These are phyloP conservation scores for Chascanopsetta lugubris DNA, from an alignment of 2,113 vertebrate genomes.

Conservation along the genomic window DNA sequence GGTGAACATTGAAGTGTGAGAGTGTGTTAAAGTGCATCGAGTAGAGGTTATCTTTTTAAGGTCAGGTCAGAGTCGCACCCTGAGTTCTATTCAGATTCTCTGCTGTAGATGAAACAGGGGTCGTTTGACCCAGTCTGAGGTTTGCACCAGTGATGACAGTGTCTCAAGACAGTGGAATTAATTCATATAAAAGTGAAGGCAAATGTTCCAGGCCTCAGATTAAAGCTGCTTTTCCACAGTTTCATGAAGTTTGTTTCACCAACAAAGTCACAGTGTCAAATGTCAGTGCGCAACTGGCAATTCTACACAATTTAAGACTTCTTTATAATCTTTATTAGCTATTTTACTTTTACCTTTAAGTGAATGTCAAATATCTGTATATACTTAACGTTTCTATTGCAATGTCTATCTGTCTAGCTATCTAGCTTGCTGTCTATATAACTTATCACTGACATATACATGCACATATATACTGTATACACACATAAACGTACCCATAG, in stretches of 20 bases:
- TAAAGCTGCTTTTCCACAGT: background rate
- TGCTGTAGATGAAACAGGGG: slow-evolving; percentile 57
- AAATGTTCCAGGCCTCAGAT: slow-evolving; percentile 11
- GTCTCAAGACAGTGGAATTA: slow-evolving; percentile 40
- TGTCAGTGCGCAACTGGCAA: too few species aligned
- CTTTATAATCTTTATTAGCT: too few species aligned
- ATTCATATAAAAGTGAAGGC: slow-evolving; percentile 33
- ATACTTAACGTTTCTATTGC: too few species aligned
- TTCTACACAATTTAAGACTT: too few species aligned
- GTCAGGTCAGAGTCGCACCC: slow-evolving; percentile 39
- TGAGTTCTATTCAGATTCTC: slow-evolving; percentile 35
- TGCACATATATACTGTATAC: too few species aligned
- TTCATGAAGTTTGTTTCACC: background rate
- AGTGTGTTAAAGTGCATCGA: slow-evolving; percentile 47
- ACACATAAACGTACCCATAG: too few species aligned
- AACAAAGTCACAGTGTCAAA: too few species aligned
- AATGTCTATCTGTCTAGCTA: too few species aligned
- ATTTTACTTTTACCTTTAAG: too few species aligned
- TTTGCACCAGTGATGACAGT: slow-evolving; percentile 54
- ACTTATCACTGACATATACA: too few species aligned
- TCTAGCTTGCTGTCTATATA: too few species aligned
- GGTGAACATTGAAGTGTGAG: slow-evolving; percentile 37
- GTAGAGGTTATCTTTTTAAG: slow-evolving; percentile 50
- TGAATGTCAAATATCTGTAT: too few species aligned
- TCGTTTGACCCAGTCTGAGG: slow-evolving; percentile 48